Conservation (phyloP, 2,888 invertebrate species). For the Perdita meconis region DNA sequence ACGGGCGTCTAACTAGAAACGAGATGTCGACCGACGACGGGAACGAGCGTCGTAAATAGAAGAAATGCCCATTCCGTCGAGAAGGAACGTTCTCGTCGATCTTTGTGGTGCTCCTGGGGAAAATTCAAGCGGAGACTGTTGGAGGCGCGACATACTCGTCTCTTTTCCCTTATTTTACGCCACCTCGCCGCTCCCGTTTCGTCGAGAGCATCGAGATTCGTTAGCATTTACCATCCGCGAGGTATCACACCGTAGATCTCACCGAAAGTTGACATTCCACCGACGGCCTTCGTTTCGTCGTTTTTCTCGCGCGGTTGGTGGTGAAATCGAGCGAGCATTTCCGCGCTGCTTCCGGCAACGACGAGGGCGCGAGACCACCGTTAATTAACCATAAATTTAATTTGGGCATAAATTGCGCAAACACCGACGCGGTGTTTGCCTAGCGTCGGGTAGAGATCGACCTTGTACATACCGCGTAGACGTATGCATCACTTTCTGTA, state of each 20-base stretch:
- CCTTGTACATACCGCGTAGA: slow-evolving; percentile 77
- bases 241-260: not conserved
- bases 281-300: slow-evolving; percentile 23
- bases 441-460: slow-evolving; percentile 70
- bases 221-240: slow-evolving; percentile 17
- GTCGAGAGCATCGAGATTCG: not conserved
- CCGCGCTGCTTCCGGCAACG: slow-evolving; percentile 60
- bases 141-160: slow-evolving; percentile 8
- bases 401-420: slow-evolving; percentile 76
- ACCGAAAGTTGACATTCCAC: slow-evolving; percentile 40
- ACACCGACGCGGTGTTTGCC: slow-evolving; percentile 50
- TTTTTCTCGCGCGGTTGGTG: slow-evolving; percentile 5
- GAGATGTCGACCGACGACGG: slow-evolving; percentile 15
- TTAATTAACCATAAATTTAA: slow-evolving; percentile 75
- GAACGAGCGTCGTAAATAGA: slow-evolving; percentile 11
- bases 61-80: slow-evolving; percentile 25
- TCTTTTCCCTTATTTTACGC: slow-evolving; percentile 46
- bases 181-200: slow-evolving; percentile 24
- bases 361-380: slow-evolving; percentile 68
- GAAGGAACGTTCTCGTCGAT: slow-evolving; percentile 1
- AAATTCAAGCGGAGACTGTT: not conserved
- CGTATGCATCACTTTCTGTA: slow-evolving; percentile 75
- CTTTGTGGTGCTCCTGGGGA: slow-evolving; percentile 9
- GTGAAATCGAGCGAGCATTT: not conserved
- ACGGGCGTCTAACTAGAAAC: not conserved